Percentiles rank a stretch among this genome's conserved stretches.
phyloP scores from a whole-genome alignment of 2,888 invertebrate species.

The Dasypolia templi region DNA sequence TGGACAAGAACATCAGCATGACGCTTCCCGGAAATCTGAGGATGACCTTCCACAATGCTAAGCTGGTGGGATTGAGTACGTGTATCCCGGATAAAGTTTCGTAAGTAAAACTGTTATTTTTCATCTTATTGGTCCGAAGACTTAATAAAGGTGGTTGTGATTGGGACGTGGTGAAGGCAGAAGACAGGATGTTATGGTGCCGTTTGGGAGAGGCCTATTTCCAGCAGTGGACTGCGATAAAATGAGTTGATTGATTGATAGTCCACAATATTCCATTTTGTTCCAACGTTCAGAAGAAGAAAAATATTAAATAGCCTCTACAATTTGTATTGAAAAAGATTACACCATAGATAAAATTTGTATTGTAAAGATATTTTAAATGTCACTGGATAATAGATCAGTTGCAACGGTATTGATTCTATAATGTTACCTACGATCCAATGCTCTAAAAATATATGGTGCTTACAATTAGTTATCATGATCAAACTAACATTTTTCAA shows the following conservation, averaged over 20 bases:
- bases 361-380: slow-evolving; percentile 10
- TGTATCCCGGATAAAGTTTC: slow-evolving; percentile 87
- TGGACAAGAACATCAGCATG: slow-evolving; percentile 86
- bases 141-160: not conserved
- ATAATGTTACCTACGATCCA: not conserved
- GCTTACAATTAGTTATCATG: not conserved
- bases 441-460: not conserved
- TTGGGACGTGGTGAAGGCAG: not conserved
- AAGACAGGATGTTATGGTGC: not conserved
- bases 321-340: slow-evolving; percentile 33
- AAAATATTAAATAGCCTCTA: slow-evolving; percentile 4
- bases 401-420: not conserved
- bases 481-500: too few relatives aligned
- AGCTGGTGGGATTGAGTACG: slow-evolving; percentile 81
- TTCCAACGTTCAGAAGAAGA: not conserved
- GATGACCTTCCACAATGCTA: slow-evolving; percentile 88
- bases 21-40: slow-evolving; percentile 84
- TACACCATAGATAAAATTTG: too few relatives aligned
- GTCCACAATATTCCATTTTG: not conserved
- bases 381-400: slow-evolving; percentile 6
- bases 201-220: fast-evolving
- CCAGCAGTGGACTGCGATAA: not conserved
- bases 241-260: not conserved
- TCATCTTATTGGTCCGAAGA: not conserved
- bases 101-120: slow-evolving; percentile 75